A percentile compares a stretch with the other conserved stretches of the same genome.
Conservation (phyloP, 2,113 vertebrate species). For the Mirounga angustirostris region DNA sequence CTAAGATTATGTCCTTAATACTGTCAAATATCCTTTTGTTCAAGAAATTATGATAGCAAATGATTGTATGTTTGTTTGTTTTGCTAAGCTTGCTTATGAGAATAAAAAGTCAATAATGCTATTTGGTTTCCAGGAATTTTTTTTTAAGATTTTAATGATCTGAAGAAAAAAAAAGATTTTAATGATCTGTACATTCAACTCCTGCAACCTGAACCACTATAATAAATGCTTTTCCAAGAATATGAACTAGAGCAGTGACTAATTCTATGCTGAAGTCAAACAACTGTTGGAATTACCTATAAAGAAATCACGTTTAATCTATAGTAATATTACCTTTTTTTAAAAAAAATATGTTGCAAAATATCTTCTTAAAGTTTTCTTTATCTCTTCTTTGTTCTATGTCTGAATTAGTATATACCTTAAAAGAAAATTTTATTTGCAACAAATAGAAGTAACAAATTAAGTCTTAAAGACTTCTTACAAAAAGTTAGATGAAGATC, state of each 20-base stretch:
- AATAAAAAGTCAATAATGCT: neutral
- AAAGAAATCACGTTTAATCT: slow-evolving; percentile 32
- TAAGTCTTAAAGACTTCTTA: slow-evolving; percentile 37
- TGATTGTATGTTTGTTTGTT: neutral
- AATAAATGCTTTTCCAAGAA: neutral
- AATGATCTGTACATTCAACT: neutral
- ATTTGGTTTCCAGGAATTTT: neutral
- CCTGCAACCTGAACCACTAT: neutral
- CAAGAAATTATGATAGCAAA: neutral
- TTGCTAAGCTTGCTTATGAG: neutral
- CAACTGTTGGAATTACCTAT: neutral
- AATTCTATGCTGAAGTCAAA: slow-evolving; percentile 6
- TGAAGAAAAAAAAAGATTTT: neutral
- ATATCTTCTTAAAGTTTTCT: neutral
- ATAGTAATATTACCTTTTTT: neutral
- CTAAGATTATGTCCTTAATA: neutral
- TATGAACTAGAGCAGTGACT: neutral
- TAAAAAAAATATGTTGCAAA: neutral
- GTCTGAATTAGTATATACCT: slow-evolving; percentile 21
- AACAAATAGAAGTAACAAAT: slow-evolving; percentile 14
- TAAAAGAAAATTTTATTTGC: slow-evolving; percentile 29
- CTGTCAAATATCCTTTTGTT: neutral
- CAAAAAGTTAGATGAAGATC: neutral
- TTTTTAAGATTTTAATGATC: neutral
- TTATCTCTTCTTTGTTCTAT: neutral